Evolutionary conservation across 2,797 vertebrate genomes (phyloP).

Genomic region (Labroides dimidiatus): DNA sequence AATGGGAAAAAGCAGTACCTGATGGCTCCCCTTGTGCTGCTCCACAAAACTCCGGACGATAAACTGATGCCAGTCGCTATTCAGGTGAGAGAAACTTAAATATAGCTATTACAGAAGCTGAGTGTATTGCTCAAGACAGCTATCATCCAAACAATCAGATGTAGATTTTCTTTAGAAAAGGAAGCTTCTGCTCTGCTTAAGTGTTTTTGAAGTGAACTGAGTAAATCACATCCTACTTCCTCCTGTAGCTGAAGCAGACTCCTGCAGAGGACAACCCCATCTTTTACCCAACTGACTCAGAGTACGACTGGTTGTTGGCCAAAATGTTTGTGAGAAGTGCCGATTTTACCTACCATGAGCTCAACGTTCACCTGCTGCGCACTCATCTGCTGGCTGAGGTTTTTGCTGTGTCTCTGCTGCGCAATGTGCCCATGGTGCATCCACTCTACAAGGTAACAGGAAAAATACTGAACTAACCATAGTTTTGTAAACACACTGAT

Average conservation of each 20-base stretch:
- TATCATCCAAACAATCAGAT: no score
- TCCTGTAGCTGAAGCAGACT: slow-evolving; percentile 76
- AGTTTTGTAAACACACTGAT: neutral
- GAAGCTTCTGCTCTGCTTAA: no score
- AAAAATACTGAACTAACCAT: neutral
- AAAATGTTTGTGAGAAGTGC: slow-evolving; percentile 75
- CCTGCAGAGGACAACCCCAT: slow-evolving; percentile 72
- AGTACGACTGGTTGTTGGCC: slow-evolving; percentile 74
- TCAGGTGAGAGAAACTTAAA: slow-evolving; percentile 61
- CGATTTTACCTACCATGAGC: slow-evolving; percentile 69
- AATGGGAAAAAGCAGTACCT: slow-evolving; percentile 70
- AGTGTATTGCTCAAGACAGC: no score
- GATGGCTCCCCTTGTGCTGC: slow-evolving; percentile 72
- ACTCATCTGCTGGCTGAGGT: slow-evolving; percentile 84
- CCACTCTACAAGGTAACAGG: slow-evolving; percentile 75
- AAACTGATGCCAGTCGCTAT: slow-evolving; percentile 80
- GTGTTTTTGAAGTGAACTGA: no score
- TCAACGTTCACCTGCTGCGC: slow-evolving; percentile 73
- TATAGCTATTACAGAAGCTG: no score
- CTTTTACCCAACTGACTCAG: slow-evolving; percentile 65
- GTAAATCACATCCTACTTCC: no score
- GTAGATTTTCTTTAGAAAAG: no score
- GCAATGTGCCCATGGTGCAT: slow-evolving; percentile 79
- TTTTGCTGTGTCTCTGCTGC: slow-evolving; percentile 79
- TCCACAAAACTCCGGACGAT: slow-evolving; percentile 62